Percentiles rank a stretch among this genome's conserved stretches.
Evolutionary conservation across 1,140 invertebrate genomes (phyloP).

Genomic region (Polyergus mexicanus): DNA sequence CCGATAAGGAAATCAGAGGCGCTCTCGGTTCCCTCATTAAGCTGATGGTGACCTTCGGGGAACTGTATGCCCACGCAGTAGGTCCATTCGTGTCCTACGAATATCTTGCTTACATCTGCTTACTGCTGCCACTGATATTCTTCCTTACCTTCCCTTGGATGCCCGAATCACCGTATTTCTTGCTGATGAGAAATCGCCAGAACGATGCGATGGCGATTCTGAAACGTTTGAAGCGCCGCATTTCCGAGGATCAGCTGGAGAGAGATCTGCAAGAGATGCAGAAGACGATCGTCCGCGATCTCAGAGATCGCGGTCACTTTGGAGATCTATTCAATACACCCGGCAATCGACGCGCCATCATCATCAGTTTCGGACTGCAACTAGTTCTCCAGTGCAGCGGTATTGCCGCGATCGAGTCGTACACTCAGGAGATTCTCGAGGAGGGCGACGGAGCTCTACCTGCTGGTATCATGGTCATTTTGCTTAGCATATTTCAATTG

Average conservation of each 20-base stretch:
- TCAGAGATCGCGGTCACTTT: constrained; percentile 79
- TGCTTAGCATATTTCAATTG: constrained; percentile 90
- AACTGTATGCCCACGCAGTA: constrained; percentile 86
- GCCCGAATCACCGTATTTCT: constrained; percentile 90
- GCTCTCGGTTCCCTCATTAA: constrained; percentile 90
- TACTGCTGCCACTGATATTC: constrained; percentile 87
- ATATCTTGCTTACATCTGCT: constrained; percentile 85
- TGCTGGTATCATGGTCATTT: constrained; percentile 86
- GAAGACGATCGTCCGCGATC: constrained; percentile 79
- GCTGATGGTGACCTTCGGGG: constrained; percentile 89
- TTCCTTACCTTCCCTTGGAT: constrained; percentile 90
- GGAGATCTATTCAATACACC: constrained; percentile 83
- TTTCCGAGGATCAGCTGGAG: constrained; percentile 73
- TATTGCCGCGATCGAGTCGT: constrained; percentile 90
- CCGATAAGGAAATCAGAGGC: constrained; percentile 90
- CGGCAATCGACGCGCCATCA: constrained; percentile 84
- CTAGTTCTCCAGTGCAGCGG: constrained; percentile 89
- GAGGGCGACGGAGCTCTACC: constrained; percentile 86
- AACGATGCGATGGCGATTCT: constrained; percentile 83
- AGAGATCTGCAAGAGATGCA: constrained; percentile 83
- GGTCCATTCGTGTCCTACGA: constrained; percentile 88
- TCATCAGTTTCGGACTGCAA: constrained; percentile 88
- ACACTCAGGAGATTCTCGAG: constrained; percentile 89
- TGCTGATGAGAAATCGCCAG: constrained; percentile 79
- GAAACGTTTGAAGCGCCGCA: constrained; percentile 82